Percentiles rank a stretch among this genome's conserved stretches.
Conservation (phyloP, 1,140 invertebrate genomes). For the Lepidurus arcticus region DNA sequence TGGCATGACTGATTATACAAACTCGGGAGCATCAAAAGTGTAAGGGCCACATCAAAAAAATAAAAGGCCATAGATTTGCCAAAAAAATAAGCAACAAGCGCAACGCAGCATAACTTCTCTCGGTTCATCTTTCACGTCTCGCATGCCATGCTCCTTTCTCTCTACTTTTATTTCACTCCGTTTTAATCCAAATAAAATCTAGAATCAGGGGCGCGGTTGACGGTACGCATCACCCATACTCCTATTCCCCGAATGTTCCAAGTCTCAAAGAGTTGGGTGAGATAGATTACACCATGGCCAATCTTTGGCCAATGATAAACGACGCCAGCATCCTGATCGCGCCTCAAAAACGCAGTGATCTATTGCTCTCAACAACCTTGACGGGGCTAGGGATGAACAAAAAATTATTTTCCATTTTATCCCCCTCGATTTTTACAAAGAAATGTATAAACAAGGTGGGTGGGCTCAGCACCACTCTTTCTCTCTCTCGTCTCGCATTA, state of each 20-base stretch:
- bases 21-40: background rate
- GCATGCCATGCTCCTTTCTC: conserved; percentile 2
- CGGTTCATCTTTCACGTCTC: conserved; percentile 16
- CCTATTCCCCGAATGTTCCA: background rate
- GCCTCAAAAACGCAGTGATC: background rate
- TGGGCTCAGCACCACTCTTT: background rate
- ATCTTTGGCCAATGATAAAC: conserved; percentile 21
- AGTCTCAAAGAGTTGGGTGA: background rate
- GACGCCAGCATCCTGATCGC: background rate
- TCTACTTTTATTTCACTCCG: background rate
- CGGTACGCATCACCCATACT: background rate
- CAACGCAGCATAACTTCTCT: background rate
- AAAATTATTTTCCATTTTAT: background rate
- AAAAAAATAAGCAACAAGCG: conserved; percentile 11
- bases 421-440: background rate
- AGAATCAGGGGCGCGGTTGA: background rate
- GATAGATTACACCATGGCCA: background rate
- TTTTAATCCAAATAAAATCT: conserved; percentile 6
- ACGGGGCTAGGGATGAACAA: background rate
- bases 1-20: conserved; percentile 8
- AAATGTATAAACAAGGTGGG: conserved; percentile 10
- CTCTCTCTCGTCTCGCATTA: background rate
- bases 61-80: background rate
- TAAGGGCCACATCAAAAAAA: background rate
- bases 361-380: background rate